Base-by-base conservation (phyloP, 1,140 invertebrate genomes). In the Heliconius hewitsoni region DNA sequence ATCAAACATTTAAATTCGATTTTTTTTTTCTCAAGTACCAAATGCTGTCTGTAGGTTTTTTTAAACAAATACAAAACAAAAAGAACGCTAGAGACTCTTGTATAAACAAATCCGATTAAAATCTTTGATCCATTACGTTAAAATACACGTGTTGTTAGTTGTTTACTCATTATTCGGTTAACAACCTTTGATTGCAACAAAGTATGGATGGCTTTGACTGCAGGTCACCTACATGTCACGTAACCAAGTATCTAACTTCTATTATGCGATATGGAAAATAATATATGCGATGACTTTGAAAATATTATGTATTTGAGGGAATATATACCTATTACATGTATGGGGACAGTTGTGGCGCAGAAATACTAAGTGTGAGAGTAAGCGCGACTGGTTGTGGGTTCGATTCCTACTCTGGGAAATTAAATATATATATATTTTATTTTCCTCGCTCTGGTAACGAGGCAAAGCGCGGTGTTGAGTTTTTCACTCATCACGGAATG, bases 151-250 rank as follows among this genome's bases (percentile, higher is more conserved):
- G 77, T 73, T 34, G 27, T 71, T 52, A 74, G 23, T 19, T 78
- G 77, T 79, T 79, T 79, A 74, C 27, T 19, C 77, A 79, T 79
- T 74, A 79, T 37, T 34, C 74, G 77, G 72, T 23, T 71, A 73
- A 70, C 66, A 60, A 70, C 72, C 77, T 30, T 6, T 3, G 77
- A 79, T 79, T 70, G 42, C 77, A 79, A 79, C 77, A 52, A 74
- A 60, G 77, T 79, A 42, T 27, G 23, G 39, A 11, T 19, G 23
- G 73, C 73, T 74, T 52, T 71, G 42, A 74, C 9, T 60, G 18
- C 19, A 30, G 77, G 77, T 79, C 72, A 71, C 52, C 16, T 66
- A 60, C n/a, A 27, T 39, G 11, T 30, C 27, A 39, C 9, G 8
- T 66, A 39, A 42, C 9, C 52, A 16, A 30, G 71, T 39, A 71